A percentile compares a stretch with the other conserved stretches of the same genome.
Conservation (phyloP, 1,140 invertebrate genomes). For the Bombus waltoni region DNA sequence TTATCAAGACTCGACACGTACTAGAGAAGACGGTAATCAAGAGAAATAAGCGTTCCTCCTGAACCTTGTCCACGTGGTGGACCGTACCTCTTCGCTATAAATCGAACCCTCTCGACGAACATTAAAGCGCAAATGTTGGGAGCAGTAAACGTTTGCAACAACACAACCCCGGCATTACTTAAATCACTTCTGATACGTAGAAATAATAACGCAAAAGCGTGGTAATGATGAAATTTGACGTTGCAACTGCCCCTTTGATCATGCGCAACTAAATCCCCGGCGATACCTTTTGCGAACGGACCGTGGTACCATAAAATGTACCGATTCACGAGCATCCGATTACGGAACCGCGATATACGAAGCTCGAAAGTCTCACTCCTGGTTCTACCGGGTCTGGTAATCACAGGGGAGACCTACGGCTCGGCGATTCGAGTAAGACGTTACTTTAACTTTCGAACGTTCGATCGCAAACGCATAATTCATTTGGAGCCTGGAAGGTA, state of each 20-base stretch:
- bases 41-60: background rate
- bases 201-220: background rate
- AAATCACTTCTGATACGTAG: background rate
- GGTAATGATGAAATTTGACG: constrained; percentile 2
- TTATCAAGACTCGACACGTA: background rate
- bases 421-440: constrained; percentile 49
- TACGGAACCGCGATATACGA: constrained; percentile 28
- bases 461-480: constrained; percentile 58
- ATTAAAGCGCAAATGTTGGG: background rate
- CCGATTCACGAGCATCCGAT: constrained; percentile 39
- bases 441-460: constrained; percentile 55
- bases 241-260: background rate
- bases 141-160: no score
- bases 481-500: constrained; percentile 54
- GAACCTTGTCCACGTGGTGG: background rate
- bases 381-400: constrained; percentile 35
- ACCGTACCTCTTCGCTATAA: background rate
- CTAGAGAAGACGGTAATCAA: background rate
- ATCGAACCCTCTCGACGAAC: background rate
- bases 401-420: constrained; percentile 42
- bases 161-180: background rate
- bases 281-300: background rate
- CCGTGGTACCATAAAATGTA: constrained; percentile 22
- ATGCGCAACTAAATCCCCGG: background rate
- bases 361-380: constrained; percentile 34